phyloP scores from a whole-genome alignment of 2,888 invertebrate genomes.

The Bellardia pandia region DNA sequence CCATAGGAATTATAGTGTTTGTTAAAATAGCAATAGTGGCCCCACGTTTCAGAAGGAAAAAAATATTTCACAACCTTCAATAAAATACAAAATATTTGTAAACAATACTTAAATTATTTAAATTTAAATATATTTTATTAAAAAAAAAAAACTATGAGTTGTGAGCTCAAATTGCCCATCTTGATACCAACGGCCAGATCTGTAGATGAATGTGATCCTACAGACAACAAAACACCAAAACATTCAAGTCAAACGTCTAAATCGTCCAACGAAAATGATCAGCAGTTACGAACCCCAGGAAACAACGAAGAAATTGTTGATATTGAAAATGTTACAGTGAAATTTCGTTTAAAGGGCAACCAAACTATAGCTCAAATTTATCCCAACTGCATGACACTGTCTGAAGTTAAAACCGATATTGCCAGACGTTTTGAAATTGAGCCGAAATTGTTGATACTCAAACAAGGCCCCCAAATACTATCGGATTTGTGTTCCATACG shows the following conservation, averaged over 20 bases:
- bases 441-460: slow-evolving; percentile 85
- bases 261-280: neutral
- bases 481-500: slow-evolving; percentile 78
- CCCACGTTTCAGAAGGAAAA: neutral
- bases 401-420: slow-evolving; percentile 87
- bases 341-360: slow-evolving; percentile 80
- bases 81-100: neutral
- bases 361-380: slow-evolving; percentile 83
- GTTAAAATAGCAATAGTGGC: slow-evolving; percentile 5
- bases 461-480: slow-evolving; percentile 84
- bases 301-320: slow-evolving; percentile 75
- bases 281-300: slow-evolving; percentile 35
- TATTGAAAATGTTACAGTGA: slow-evolving; percentile 83
- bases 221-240: neutral
- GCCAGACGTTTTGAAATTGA: slow-evolving; percentile 86
- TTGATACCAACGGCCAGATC: slow-evolving; percentile 10
- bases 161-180: slow-evolving; percentile 32
- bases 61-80: neutral
- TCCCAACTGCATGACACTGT: slow-evolving; percentile 85
- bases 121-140: neutral
- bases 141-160: slow-evolving; percentile 38
- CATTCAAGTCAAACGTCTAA: slow-evolving; percentile 2
- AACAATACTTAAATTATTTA: neutral
- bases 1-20: neutral
- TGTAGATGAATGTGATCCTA: slow-evolving; percentile 16